Evolutionary conservation across 2,888 invertebrate species (phyloP).

Genomic region (Phalangium opilio): DNA sequence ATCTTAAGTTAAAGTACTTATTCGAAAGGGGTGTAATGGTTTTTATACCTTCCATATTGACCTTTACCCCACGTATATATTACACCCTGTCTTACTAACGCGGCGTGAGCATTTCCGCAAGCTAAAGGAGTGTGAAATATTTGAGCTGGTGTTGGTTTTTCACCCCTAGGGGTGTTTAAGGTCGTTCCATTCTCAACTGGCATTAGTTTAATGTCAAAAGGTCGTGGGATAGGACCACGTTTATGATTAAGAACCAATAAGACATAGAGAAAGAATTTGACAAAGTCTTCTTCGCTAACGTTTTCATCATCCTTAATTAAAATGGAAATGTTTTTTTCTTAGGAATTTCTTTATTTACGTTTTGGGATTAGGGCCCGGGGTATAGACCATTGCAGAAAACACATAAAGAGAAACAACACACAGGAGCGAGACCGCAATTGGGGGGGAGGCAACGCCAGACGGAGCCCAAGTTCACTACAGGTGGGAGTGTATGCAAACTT

Average conservation of each 20-base stretch:
- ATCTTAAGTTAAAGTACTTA: no score
- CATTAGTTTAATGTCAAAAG: conserved; percentile 4
- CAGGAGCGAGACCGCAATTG: no score
- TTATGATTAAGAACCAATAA: conserved; percentile 25
- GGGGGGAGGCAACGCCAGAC: no score
- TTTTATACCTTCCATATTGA: conserved; percentile 19
- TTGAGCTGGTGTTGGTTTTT: not conserved
- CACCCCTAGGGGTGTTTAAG: not conserved
- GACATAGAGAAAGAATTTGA: conserved; percentile 27
- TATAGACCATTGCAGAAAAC: no score
- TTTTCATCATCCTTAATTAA: conserved; percentile 19
- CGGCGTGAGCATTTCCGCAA: conserved; percentile 46
- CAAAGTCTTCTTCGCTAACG: conserved; percentile 19
- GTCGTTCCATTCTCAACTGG: not conserved
- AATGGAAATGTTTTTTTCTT: no score
- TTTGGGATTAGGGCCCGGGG: no score
- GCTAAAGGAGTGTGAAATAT: conserved; percentile 30
- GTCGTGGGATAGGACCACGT: conserved; percentile 13
- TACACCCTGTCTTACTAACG: conserved; percentile 42
- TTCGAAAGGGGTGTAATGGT: no score
- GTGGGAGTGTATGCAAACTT: no score
- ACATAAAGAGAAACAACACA: no score
- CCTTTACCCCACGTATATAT: conserved; percentile 45
- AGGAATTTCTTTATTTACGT: no score
- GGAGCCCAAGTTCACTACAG: no score